Base-by-base conservation (phyloP, 2,113 vertebrate species). In the Varanus salvator region DNA sequence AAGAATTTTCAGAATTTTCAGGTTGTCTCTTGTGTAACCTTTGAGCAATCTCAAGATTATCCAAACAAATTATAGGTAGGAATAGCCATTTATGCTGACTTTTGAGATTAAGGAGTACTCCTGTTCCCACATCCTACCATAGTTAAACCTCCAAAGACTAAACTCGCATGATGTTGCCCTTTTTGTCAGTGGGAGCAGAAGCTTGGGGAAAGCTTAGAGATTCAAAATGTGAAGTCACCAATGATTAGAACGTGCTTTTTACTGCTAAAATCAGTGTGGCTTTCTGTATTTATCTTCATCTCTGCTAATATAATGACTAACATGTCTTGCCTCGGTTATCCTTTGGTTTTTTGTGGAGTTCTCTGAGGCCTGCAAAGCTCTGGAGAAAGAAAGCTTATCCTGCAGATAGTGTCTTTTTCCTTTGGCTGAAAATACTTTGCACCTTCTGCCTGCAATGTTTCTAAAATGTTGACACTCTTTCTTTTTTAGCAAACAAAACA, bases 1-100 rank as follows among this genome's bases (percentile, higher is more conserved):
- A 82, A 57, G 87, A 85, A 94, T 91, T 85, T 91, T 85, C 87
- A 86, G 76, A 88, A 89, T 92, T 90, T 91, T 91, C 60, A 50
- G 86, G 85, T 0, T 1, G 90, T 17, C 25, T 14, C 87, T 92
- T 92, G 89, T 29, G 52, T 50, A 74, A 72, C 81, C 38, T 60
- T 50, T 66, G 86, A 92, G n/a, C 69, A 27, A 48, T 71, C 44
- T 23, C 82, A 84, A 72, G 31, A 74, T 21, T 9, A 15, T 52
- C 38, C 38, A 44, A 44, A 44, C 38, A 44, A 44, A 1, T 44
- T 44, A 44, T 44, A 44, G 38, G 38, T 44, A 44, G 38, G 38
- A 44, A 44, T 44, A 44, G 38, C 38, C 38, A 44, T 44, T 44
- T 44, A 44, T 44, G 38, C 38, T 44, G 38, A 44, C 38, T 44